Evolutionary conservation across 2,797 vertebrate species (phyloP).

Genomic region (Spondyliosoma cantharus): DNA sequence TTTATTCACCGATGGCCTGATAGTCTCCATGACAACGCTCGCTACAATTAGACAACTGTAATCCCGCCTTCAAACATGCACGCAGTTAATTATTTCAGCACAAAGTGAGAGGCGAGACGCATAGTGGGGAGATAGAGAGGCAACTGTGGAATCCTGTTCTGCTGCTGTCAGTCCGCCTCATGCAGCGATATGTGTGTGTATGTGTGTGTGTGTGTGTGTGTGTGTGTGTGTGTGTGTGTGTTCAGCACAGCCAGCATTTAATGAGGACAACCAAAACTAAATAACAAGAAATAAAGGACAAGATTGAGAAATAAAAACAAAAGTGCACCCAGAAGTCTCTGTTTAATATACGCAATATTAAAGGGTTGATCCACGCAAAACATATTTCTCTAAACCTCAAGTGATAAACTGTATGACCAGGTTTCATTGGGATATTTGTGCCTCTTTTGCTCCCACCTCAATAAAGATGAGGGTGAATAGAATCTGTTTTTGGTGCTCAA

Average conservation of each 20-base stretch:
- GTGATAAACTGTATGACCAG: background rate
- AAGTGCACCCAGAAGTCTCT: conserved; percentile 25
- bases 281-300: conserved; percentile 57
- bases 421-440: background rate
- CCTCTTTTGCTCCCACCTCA: background rate
- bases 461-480: background rate
- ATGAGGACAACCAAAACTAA: conserved; percentile 62
- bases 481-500: background rate
- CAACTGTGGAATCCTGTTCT: conserved; percentile 82
- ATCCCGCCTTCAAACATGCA: conserved; percentile 92
- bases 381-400: background rate
- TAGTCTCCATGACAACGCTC: conserved; percentile 95
- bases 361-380: background rate
- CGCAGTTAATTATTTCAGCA: conserved; percentile 92
- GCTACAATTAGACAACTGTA: conserved; percentile 96
- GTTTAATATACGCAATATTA: conserved; percentile 24
- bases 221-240: conserved; percentile 17
- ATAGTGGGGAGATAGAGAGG: conserved; percentile 82
- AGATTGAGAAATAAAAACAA: conserved; percentile 56
- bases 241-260: conserved; percentile 57
- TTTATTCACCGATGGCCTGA: conserved; percentile 92
- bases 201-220: conserved; percentile 23
- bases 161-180: conserved; percentile 73
- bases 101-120: conserved; percentile 84
- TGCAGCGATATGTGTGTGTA: conserved; percentile 18